phyloP scores from a whole-genome alignment of 2,797 vertebrate species.

The Helostoma temminkii region DNA sequence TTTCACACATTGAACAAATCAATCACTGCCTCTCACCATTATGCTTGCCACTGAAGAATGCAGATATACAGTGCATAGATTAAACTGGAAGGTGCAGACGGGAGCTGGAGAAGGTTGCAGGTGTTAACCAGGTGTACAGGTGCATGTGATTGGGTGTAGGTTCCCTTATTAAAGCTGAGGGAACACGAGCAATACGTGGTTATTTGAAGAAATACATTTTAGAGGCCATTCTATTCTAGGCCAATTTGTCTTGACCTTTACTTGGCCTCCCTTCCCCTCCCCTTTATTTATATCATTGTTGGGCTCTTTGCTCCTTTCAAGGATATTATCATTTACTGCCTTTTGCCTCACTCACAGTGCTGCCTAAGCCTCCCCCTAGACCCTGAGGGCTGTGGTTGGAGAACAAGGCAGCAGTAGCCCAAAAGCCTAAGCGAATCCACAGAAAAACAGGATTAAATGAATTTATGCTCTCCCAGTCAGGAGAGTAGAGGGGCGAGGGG shows the following conservation, averaged over 20 bases:
- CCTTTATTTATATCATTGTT: conserved; percentile 76
- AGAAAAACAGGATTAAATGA: conserved; percentile 89
- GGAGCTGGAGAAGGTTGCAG: conserved; percentile 14
- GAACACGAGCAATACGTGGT: conserved; percentile 11
- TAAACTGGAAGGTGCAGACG: not conserved
- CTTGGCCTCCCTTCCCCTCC: conserved; percentile 47
- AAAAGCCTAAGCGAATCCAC: conserved; percentile 81
- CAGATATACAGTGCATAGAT: conserved; percentile 13
- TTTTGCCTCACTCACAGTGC: conserved; percentile 65
- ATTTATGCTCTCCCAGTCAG: conserved; percentile 84
- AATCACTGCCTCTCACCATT: conserved; percentile 45
- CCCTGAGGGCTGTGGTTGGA: conserved; percentile 78
- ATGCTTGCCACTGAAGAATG: conserved; percentile 7
- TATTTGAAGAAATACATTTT: conserved; percentile 34
- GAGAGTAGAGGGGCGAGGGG: conserved; percentile 57
- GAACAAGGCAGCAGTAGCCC: conserved; percentile 77
- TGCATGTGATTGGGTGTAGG: conserved; percentile 1
- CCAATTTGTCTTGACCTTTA: conserved; percentile 70
- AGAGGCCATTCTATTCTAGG: conserved; percentile 32
- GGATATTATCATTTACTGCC: conserved; percentile 81
- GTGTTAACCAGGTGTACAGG: conserved; percentile 37
- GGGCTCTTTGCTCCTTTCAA: conserved; percentile 71
- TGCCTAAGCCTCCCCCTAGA: conserved; percentile 63
- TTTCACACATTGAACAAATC: conserved; percentile 72
- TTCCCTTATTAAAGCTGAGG: conserved; percentile 5